phyloP scores from a whole-genome alignment of 2,797 vertebrate genomes.

The Enteromius fasciolatus region DNA sequence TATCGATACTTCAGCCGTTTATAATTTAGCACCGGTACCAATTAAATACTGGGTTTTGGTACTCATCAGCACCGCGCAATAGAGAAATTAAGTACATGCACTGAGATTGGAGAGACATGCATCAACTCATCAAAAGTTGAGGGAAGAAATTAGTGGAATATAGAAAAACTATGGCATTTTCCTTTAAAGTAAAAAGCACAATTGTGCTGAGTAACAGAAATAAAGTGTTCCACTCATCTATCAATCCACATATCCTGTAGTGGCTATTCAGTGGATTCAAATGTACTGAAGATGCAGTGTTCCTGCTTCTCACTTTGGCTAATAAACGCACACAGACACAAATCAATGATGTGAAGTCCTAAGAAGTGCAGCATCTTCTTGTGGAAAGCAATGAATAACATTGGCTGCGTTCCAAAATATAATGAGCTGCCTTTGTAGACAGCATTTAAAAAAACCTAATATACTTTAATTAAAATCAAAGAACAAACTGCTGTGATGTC shows the following conservation, averaged over 20 bases:
- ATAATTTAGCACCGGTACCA: too few relatives aligned
- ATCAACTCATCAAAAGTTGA: too few relatives aligned
- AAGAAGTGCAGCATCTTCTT: background rate
- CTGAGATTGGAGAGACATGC: too few relatives aligned
- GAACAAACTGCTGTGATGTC: background rate
- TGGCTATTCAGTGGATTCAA: conserved; percentile 37
- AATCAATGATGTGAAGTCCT: background rate
- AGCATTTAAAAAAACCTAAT: background rate
- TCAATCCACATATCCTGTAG: background rate
- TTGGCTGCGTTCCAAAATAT: background rate
- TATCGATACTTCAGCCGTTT: too few relatives aligned
- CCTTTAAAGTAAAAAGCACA: too few relatives aligned
- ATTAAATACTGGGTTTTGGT: too few relatives aligned
- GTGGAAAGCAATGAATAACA: background rate
- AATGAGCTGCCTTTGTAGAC: background rate
- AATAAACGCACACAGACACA: background rate
- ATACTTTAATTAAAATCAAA: background rate
- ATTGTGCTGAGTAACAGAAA: background rate
- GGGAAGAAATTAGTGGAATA: too few relatives aligned
- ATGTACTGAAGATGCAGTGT: background rate
- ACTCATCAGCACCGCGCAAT: too few relatives aligned
- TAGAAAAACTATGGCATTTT: too few relatives aligned
- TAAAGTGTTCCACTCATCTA: conserved; percentile 10
- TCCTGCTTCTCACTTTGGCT: background rate
- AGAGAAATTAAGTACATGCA: too few relatives aligned